phyloP scores from a whole-genome alignment of 92 coral and sea anemone species.

The Diadumene lineata region DNA sequence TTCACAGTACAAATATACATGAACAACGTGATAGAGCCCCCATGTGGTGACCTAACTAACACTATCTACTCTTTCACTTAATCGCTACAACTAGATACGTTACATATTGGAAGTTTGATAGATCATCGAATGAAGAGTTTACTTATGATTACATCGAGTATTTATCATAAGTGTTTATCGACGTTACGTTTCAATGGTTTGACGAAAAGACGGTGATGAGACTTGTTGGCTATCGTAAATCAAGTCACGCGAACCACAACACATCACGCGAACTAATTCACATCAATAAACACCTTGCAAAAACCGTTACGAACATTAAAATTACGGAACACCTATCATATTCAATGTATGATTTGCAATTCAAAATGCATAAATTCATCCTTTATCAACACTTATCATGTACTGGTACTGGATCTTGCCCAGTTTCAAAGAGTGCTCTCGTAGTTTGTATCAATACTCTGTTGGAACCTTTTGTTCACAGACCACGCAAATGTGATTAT shows the following conservation, averaged over 20 bases:
- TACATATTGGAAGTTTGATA: not conserved
- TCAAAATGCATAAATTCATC: not conserved
- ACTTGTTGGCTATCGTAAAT: not conserved
- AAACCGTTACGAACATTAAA: not conserved
- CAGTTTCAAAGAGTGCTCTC: not conserved
- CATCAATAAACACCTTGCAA: not conserved
- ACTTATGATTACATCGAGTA: conserved; percentile 17
- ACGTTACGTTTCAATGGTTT: conserved; percentile 21
- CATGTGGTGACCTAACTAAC: conserved; percentile 7
- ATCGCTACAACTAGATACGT: too few relatives aligned
- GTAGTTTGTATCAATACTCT: not conserved
- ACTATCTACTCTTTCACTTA: too few relatives aligned
- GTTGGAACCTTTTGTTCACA: conserved; percentile 8
- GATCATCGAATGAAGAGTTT: not conserved
- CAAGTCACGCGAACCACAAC: conserved; percentile 25
- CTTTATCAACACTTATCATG: not conserved
- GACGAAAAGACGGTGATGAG: conserved; percentile 4
- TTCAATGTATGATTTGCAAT: not conserved
- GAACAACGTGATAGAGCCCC: conserved; percentile 9
- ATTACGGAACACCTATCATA: not conserved
- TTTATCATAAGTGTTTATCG: conserved; percentile 15
- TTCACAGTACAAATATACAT: conserved; percentile 1
- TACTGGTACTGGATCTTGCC: not conserved
- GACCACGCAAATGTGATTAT: not conserved
- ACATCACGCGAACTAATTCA: conserved; percentile 25